These are phyloP conservation scores for Dallia pectoralis DNA, from an alignment of 2,797 vertebrate species.

Conservation along the genomic window DNA sequence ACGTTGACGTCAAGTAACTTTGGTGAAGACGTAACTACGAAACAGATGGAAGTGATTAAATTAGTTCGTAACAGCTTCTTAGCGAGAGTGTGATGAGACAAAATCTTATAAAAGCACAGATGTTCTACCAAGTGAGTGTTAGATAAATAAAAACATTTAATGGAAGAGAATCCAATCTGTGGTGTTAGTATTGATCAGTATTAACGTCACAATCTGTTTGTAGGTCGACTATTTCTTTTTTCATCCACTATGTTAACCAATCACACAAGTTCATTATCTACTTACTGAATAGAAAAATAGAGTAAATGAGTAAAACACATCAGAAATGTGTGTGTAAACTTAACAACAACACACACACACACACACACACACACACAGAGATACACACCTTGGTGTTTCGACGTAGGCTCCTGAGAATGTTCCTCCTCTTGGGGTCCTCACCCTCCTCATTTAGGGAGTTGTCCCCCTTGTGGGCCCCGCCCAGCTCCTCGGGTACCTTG, in stretches of 20 bases:
- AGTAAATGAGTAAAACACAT: no score
- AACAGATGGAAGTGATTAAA: background rate
- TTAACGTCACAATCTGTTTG: background rate
- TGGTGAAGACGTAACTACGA: background rate
- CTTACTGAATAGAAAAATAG: background rate
- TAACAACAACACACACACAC: background rate
- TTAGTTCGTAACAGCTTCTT: background rate
- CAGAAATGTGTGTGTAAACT: background rate
- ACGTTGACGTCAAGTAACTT: background rate
- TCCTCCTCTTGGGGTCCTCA: slow-evolving; percentile 89
- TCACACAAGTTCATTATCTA: no score
- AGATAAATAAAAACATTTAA: background rate
- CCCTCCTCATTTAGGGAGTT: slow-evolving; percentile 81
- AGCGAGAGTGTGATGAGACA: background rate
- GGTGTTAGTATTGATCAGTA: background rate
- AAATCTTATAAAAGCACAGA: background rate
- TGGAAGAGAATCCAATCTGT: background rate
- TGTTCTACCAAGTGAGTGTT: background rate
- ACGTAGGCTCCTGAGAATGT: slow-evolving; percentile 89
- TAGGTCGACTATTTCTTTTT: no score
- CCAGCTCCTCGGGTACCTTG: slow-evolving; percentile 80
- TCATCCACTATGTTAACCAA: no score
- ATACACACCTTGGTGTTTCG: slow-evolving; percentile 86
- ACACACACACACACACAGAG: background rate
- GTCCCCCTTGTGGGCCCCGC: slow-evolving; percentile 82